A percentile compares a stretch with the other conserved stretches of the same genome.
Conservation (phyloP, 2,113 vertebrate species). For the Equus przewalskii region DNA sequence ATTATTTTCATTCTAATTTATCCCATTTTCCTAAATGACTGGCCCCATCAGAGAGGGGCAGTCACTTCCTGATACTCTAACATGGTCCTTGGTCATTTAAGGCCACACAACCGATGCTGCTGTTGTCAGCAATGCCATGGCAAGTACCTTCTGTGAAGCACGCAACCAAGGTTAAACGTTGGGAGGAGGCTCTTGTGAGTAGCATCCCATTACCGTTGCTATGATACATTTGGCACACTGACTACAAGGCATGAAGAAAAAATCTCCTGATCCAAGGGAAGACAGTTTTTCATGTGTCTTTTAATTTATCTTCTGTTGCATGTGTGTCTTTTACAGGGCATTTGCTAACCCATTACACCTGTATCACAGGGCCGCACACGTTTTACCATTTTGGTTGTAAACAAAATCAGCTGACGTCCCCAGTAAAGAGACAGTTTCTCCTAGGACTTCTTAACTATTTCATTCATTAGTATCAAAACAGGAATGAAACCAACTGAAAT, state of each 20-base stretch:
- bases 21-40: conserved; percentile 72
- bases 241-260: conserved; percentile 27
- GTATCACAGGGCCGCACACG: neutral
- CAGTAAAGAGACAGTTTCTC: neutral
- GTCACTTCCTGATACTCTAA: conserved; percentile 70
- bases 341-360: conserved; percentile 18
- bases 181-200: conserved; percentile 29
- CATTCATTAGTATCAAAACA: conserved; percentile 43
- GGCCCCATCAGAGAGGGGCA: conserved; percentile 72
- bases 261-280: neutral
- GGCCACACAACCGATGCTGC: conserved; percentile 71
- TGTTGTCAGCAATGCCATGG: conserved; percentile 15
- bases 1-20: conserved; percentile 53
- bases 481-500: conserved; percentile 19
- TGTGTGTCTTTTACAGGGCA: conserved; percentile 29
- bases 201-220: neutral
- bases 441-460: conserved; percentile 19
- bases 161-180: conserved; percentile 71
- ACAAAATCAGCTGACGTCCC: neutral
- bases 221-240: conserved; percentile 43
- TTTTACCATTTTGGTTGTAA: conserved; percentile 48
- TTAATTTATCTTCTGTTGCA: conserved; percentile 27
- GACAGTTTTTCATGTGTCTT: conserved; percentile 1
- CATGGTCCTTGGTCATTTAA: conserved; percentile 77
- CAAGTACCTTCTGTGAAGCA: conserved; percentile 67